Percentiles rank a stretch among this genome's conserved stretches.
These are phyloP conservation scores for Mesochorus sp. DNA, from an alignment of 2,888 invertebrate species.

Conservation along the genomic window DNA sequence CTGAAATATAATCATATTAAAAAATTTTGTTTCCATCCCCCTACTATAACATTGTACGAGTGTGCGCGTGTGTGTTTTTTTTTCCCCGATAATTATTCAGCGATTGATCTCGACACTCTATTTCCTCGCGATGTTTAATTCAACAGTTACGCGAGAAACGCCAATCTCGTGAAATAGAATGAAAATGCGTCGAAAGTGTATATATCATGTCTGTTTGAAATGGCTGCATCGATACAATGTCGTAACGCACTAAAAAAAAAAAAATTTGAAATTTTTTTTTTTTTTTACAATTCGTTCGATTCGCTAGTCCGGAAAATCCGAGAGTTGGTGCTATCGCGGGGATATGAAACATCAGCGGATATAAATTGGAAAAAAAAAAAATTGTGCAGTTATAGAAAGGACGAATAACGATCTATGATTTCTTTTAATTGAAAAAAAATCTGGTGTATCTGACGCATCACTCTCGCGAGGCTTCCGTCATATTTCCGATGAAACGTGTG, in stretches of 20 bases:
- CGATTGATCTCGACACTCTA: no score
- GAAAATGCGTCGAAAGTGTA: no score
- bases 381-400: neutral
- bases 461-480: constrained; percentile 29
- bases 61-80: no score
- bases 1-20: no score
- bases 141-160: no score
- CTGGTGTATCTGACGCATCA: constrained; percentile 39
- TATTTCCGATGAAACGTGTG: constrained; percentile 33
- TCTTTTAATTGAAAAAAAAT: constrained; percentile 56
- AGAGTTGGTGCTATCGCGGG: constrained; percentile 14
- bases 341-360: constrained; percentile 48
- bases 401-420: constrained; percentile 37
- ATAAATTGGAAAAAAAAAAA: constrained; percentile 53
- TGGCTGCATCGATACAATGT: neutral
- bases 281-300: constrained; percentile 41
- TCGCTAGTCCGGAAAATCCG: constrained; percentile 54
- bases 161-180: no score
- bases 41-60: no score
- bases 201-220: neutral
- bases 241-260: neutral
- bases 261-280: no score
- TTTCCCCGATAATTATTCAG: no score
- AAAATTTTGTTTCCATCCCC: no score
- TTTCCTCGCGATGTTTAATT: no score